Evolutionary conservation across 1,140 invertebrate genomes (phyloP).

Genomic region (Platyura marginata): DNA sequence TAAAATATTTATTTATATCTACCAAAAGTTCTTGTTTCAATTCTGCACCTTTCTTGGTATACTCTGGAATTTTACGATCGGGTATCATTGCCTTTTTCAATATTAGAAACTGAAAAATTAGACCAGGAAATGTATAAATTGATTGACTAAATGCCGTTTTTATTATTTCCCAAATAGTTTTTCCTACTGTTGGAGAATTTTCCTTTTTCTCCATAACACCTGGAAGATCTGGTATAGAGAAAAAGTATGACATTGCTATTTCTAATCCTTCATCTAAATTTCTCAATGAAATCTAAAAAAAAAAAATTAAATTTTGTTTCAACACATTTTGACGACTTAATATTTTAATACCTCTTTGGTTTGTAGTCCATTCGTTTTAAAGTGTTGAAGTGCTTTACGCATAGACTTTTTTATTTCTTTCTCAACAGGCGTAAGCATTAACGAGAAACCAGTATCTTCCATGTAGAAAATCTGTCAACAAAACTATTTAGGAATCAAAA

Average conservation of each 20-base stretch:
- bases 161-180: conserved; percentile 21
- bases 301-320: no score
- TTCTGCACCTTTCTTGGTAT: conserved; percentile 13
- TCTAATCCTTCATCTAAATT: conserved; percentile 29
- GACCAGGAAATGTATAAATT: conserved; percentile 21
- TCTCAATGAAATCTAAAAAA: conserved; percentile 24
- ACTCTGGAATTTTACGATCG: conserved; percentile 10
- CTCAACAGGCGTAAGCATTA: conserved; percentile 27
- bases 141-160: conserved; percentile 26
- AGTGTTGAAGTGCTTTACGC: conserved; percentile 24
- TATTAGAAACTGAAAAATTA: conserved; percentile 22
- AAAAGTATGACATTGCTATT: conserved; percentile 28
- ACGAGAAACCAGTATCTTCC: conserved; percentile 33
- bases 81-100: conserved; percentile 24
- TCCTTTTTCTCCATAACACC: conserved; percentile 27
- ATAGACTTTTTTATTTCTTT: conserved; percentile 28
- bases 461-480: conserved; percentile 39
- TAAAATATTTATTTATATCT: no score
- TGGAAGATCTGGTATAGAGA: conserved; percentile 29
- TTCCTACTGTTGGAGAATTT: conserved; percentile 19
- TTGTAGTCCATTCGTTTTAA: conserved; percentile 15
- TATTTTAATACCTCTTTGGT: no score
- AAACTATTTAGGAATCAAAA: no score
- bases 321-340: no score
- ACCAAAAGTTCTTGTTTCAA: conserved; percentile 18